These are phyloP conservation scores for Synergus japonicus DNA, from an alignment of 2,888 invertebrate species.

Conservation along the genomic window DNA sequence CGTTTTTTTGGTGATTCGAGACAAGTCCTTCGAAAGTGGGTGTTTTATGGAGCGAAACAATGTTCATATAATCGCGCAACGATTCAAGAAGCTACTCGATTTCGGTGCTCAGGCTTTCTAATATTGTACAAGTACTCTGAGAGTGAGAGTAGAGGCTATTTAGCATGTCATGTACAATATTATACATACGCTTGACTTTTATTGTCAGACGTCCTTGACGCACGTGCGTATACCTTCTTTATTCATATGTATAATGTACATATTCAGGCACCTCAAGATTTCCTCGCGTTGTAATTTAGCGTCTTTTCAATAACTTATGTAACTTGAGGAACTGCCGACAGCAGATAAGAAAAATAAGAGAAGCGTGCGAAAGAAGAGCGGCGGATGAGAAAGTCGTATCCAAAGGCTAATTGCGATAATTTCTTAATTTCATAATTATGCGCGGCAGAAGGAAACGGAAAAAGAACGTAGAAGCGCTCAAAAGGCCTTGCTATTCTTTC, in stretches of 20 bases:
- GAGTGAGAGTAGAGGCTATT: slow-evolving; percentile 24
- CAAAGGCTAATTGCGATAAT: slow-evolving; percentile 36
- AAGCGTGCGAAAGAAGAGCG: slow-evolving; percentile 38
- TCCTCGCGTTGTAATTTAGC: slow-evolving; percentile 6
- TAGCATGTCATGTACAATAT: neutral
- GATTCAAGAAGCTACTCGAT: slow-evolving; percentile 31
- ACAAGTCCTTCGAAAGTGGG: slow-evolving; percentile 13
- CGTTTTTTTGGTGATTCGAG: neutral
- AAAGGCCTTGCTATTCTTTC: slow-evolving; percentile 21
- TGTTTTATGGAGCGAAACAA: slow-evolving; percentile 33
- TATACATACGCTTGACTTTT: neutral
- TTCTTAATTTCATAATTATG: slow-evolving; percentile 41
- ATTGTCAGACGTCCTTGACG: slow-evolving; percentile 26
- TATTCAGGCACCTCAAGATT: neutral
- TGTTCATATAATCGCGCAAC: slow-evolving; percentile 19
- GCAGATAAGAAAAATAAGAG: slow-evolving; percentile 33
- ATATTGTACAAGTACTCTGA: slow-evolving; percentile 3
- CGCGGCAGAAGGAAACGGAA: neutral
- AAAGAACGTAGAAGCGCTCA: neutral
- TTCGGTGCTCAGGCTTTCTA: slow-evolving; percentile 25
- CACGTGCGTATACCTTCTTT: neutral
- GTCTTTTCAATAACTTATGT: slow-evolving; percentile 27
- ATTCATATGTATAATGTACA: neutral
- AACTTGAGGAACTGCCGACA: neutral
- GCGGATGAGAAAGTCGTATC: slow-evolving; percentile 34